Conservation (phyloP, 1,140 invertebrate genomes). For the Charaxes varanes region DNA sequence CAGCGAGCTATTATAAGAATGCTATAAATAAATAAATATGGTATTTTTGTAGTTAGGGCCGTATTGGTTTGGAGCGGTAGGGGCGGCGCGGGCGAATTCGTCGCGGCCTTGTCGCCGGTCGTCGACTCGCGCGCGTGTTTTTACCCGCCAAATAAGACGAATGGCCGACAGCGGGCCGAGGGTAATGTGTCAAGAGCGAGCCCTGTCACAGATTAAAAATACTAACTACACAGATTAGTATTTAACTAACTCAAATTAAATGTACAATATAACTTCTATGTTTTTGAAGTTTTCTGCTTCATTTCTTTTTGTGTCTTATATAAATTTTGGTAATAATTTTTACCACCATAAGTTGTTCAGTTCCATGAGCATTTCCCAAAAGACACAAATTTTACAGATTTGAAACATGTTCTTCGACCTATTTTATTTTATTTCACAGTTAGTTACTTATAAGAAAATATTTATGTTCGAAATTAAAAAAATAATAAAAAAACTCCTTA, state of each 20-base stretch:
- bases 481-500: background rate
- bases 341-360: no score
- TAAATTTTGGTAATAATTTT: no score
- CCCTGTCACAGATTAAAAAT: constrained; percentile 3
- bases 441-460: background rate
- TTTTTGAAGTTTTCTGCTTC: no score
- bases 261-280: no score
- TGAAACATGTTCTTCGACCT: background rate
- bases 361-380: no score
- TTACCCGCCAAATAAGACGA: constrained; percentile 33
- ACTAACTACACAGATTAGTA: no score
- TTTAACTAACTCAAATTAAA: constrained; percentile 1
- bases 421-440: background rate
- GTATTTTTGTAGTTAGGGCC: no score
- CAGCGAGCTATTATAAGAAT: no score
- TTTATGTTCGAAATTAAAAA: constrained; percentile 9
- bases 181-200: constrained; percentile 7
- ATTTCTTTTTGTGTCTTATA: no score
- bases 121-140: constrained; percentile 34
- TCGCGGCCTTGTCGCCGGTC: constrained; percentile 55
- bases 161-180: constrained; percentile 9
- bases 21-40: no score
- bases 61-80: background rate
- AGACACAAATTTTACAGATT: no score
- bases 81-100: constrained; percentile 22